A percentile compares a stretch with the other conserved stretches of the same genome.
Conservation (phyloP, 1,140 invertebrate species). For the Aleiodes sp. region DNA sequence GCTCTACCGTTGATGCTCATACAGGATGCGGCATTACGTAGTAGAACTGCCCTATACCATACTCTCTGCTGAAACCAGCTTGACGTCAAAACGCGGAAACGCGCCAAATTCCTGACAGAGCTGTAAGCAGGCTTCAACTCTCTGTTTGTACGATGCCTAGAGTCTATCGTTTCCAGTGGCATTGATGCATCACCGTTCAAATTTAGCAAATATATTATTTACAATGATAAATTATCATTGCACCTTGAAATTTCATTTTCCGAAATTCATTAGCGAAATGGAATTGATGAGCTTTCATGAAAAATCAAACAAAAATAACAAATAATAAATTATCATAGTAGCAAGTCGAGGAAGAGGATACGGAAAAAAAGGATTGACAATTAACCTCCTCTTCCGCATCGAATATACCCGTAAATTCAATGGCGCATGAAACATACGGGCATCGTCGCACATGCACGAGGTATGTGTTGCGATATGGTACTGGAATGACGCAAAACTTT, state of each 20-base stretch:
- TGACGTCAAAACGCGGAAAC: conserved; percentile 33
- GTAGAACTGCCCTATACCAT: background rate
- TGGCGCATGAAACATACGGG: conserved; percentile 41
- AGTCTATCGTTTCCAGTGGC: background rate
- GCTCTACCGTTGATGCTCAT: background rate
- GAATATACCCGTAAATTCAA: conserved; percentile 38
- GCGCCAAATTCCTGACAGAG: conserved; percentile 15
- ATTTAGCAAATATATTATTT: background rate
- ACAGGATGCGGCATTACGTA: background rate
- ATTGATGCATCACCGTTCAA: background rate
- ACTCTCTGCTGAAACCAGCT: conserved; percentile 6
- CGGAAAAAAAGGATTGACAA: conserved; percentile 39
- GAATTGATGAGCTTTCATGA: background rate
- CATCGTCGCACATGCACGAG: background rate
- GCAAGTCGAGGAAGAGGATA: conserved; percentile 8
- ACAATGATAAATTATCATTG: background rate
- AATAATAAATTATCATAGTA: background rate
- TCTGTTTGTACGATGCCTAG: too few relatives aligned
- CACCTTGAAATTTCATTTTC: background rate
- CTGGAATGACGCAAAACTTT: background rate
- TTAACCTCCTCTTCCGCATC: conserved; percentile 45
- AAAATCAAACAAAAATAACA: background rate
- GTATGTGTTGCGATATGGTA: background rate
- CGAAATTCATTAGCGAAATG: too few relatives aligned
- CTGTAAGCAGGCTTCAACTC: background rate